These are phyloP conservation scores for Caenorhabditis macrosperma DNA, from an alignment of 2,888 invertebrate genomes.

Conservation along the genomic window DNA sequence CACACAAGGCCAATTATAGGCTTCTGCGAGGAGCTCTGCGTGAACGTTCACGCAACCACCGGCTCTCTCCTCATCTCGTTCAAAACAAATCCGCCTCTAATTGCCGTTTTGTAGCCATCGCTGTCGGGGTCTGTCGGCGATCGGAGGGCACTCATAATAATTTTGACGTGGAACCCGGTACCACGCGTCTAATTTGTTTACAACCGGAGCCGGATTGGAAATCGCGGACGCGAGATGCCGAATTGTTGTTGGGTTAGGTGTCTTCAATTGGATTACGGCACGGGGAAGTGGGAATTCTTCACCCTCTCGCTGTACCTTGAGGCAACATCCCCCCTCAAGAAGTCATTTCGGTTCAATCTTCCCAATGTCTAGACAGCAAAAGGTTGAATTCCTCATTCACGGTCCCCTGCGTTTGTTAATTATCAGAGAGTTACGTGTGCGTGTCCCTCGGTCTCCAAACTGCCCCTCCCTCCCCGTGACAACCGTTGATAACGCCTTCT, in stretches of 20 bases:
- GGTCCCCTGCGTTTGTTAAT: background rate
- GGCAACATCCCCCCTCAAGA: background rate
- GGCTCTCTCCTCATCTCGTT: background rate
- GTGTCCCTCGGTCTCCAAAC: background rate
- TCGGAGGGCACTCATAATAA: too few species aligned
- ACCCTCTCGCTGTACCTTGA: too few species aligned
- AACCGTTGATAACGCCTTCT: slow-evolving; percentile 3
- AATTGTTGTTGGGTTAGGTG: background rate
- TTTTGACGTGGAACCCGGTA: background rate
- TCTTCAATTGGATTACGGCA: background rate
- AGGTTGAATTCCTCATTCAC: background rate
- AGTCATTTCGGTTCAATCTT: background rate
- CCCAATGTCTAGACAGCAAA: background rate
- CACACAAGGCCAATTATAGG: slow-evolving; percentile 21
- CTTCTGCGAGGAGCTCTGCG: background rate
- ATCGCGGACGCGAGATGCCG: background rate
- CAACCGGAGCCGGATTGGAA: too few species aligned
- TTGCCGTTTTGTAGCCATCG: background rate
- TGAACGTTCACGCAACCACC: slow-evolving; percentile 4
- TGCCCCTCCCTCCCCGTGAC: background rate
- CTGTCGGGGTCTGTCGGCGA: too few species aligned
- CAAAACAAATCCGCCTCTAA: slow-evolving; percentile 2
- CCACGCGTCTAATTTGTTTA: background rate
- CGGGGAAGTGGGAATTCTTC: background rate
- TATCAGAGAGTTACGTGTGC: background rate